Base-by-base conservation (phyloP, 2,797 vertebrate species). In the Triplophysa bombifrons region DNA sequence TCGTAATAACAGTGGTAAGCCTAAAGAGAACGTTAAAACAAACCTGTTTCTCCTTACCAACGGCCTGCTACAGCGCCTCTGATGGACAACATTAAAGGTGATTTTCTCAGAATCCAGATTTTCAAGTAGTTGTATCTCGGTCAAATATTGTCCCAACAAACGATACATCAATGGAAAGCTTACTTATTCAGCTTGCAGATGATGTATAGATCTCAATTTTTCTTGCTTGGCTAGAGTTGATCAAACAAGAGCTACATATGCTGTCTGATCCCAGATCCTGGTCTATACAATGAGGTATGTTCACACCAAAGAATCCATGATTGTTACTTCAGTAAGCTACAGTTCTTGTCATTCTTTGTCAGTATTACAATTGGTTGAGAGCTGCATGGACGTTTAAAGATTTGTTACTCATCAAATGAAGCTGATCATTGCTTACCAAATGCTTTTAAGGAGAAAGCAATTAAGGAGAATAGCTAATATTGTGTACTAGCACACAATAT, bases 281-380 rank as follows among this genome's bases (percentile, higher is more conserved):
- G 50, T 80, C 70, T 80, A 56, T 67, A 48, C 51, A 56, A 34
- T 73, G 61, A 80, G 69, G 77, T 73, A 80, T 65, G 70, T 73
- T 73, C 51, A 73, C 69, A 72, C 70, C 14, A 66, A 79, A 71
- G 67, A 73, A 63, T 63, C 17, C 20, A 7, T 53, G 67, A 71
- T 27, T 71, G n/a, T 41, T 63, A 50, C 65, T 76, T 56, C 22
- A 77, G 22, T 13, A 69, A 61, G 63, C 34, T 34, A 27, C 19
- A 27, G 56, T 61, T 68, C 61, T 55, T 46, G 10, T 67, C 30
- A 44, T 63, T 60, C 25, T 58, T 44, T 69, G 20, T 60, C 53
- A 34, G 41, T 55, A 19, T 30, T 65, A 38, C 17, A 46, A 67
- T 41, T 38, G 34, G 20, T 16, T 44, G n/a, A 76, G 69, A 68